Percentiles rank a stretch among this genome's conserved stretches.
Conservation (phyloP, 2,113 vertebrate species). For the Halichoeres trimaculatus region DNA sequence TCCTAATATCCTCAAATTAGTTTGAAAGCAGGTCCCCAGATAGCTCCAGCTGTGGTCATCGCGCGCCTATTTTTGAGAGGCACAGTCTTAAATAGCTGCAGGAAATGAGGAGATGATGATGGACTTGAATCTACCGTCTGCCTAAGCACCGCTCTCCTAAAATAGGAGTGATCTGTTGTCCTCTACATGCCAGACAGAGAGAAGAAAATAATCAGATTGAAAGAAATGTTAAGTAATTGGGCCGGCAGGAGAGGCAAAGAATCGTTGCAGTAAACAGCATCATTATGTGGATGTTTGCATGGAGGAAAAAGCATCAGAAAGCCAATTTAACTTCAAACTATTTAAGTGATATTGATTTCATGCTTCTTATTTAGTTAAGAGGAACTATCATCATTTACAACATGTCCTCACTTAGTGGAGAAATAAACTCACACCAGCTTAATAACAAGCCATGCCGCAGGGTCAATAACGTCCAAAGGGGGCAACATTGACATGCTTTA, state of each 20-base stretch:
- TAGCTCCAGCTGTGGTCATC: conserved; percentile 72
- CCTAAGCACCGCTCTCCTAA: conserved; percentile 63
- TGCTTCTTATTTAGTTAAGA: not conserved
- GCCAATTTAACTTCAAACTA: not conserved
- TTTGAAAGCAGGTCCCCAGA: conserved; percentile 72
- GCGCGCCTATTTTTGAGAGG: conserved; percentile 71
- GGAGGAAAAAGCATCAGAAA: not conserved
- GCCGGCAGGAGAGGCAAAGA: not conserved
- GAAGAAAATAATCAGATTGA: conserved; percentile 50
- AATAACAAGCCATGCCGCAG: not conserved
- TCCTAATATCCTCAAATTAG: conserved; percentile 79
- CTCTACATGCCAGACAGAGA: conserved; percentile 50
- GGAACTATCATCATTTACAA: conserved; percentile 15
- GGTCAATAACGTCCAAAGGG: conserved; percentile 7
- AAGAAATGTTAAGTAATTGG: conserved; percentile 44
- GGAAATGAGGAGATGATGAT: conserved; percentile 85
- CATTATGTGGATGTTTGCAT: not conserved
- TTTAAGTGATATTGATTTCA: conserved; percentile 6
- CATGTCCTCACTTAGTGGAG: not conserved
- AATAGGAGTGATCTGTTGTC: conserved; percentile 76
- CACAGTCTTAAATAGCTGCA: conserved; percentile 77
- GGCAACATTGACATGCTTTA: conserved; percentile 2
- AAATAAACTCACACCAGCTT: not conserved
- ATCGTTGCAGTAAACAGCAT: not conserved
- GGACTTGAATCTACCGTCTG: conserved; percentile 74